Evolutionary conservation across 1,140 invertebrate genomes (phyloP), one percentile per base, ranked within the genome.

Genomic region (Leguminivora glycinivorella): DNA sequence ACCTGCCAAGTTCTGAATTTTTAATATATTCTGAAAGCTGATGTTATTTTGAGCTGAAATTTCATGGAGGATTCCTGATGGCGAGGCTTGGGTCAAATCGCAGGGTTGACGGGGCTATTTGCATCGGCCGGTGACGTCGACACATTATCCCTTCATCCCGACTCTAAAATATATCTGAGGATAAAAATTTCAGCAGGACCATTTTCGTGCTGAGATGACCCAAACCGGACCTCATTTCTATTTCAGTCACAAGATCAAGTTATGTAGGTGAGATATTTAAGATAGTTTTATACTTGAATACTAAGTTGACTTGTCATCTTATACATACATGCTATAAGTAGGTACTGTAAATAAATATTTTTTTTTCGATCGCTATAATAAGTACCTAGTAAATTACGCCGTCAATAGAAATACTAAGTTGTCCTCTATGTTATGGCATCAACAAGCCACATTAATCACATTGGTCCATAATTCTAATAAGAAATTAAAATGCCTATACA

Each of bases 81-180:
- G 73, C 75, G 75, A 78, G 73, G 75, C 40, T 67, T 58, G 73
- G 72, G 72, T 69, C 69, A 63, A 70, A 34, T 70, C 67, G 70
- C 67, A 70, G 70, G 72, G 70, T 34, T 72, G 63, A 56, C 68
- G 56, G 14, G 34, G 75, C 72, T 80, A 80, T 79, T 80, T 80
- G 72, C 72, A 71, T 71, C 69, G 68, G 40, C 73, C 56, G 71
- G 26, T 73, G 67, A 29, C 71, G 72, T 71, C 74, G n/a, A 72
- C 77, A 73, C 80, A 82, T 80, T 80, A 80, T 80, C 78, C 80
- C 76, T 70, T 56, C 70, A 75, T 74, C 76, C 72, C 72, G 73
- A 78, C 74, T 78, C 72, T 71, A 73, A 79, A 79, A 81, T 78
- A 77, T 76, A 75, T 38, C 38, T 43, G 17, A 67, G 38, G 12